These are phyloP conservation scores for Anoura caudifer DNA, from an alignment of 2,113 vertebrate genomes.

Conservation along the genomic window DNA sequence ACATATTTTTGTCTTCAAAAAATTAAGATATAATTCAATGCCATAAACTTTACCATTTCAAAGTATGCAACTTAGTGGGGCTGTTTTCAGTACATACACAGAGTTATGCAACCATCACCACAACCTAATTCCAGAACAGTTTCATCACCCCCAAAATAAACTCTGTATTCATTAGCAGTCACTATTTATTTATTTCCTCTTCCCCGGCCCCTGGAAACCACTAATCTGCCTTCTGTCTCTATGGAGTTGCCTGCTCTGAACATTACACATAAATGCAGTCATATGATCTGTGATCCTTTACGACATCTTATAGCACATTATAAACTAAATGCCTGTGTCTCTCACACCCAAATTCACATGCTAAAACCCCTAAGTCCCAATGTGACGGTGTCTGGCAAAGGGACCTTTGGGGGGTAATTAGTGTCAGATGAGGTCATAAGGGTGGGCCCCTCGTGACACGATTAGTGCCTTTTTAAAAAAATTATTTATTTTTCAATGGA, in stretches of 20 bases:
- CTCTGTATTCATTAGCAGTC: not conserved
- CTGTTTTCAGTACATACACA: not conserved
- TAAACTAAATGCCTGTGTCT: not conserved
- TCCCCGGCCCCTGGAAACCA: not conserved
- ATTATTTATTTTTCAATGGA: no score
- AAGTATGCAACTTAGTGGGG: not conserved
- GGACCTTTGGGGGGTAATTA: not conserved
- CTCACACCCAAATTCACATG: not conserved
- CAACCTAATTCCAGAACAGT: not conserved
- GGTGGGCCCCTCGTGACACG: not conserved
- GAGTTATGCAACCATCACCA: not conserved
- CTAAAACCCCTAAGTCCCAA: not conserved
- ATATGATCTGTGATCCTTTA: not conserved
- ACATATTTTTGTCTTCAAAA: not conserved
- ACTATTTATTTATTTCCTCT: not conserved
- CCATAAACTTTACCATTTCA: not conserved
- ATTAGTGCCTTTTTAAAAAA: not conserved
- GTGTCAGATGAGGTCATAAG: not conserved
- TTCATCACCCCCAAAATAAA: not conserved
- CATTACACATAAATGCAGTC: not conserved
- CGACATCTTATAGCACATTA: not conserved
- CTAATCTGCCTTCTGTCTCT: not conserved
- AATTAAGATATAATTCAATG: not conserved
- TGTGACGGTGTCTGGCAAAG: not conserved
- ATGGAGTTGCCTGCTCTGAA: not conserved